Evolutionary conservation across 1,140 invertebrate genomes (phyloP), one percentile per base, ranked within the genome.

Genomic region (Drosophila punjabiensis): DNA sequence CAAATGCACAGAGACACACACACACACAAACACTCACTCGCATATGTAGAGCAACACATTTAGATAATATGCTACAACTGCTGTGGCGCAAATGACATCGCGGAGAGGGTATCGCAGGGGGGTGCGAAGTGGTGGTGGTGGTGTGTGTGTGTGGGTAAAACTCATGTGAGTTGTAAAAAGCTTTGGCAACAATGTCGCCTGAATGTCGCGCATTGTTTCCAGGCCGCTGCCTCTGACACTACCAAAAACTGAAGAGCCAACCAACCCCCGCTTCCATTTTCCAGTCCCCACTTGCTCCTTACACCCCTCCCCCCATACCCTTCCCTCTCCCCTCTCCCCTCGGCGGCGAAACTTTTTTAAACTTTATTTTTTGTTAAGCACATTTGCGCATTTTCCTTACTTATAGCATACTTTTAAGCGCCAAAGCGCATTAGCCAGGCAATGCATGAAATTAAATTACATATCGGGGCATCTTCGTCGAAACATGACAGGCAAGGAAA

Each of bases 51-150:
- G 86, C 85, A 89, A 89, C 86, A 89, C 85, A 89, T 89, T 89
- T 89, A 89, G 85, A 89, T 89, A 89, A 89, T 89, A 89, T 89
- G 85, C 85, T 89, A 89, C 85, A 89, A 89, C 85, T 89, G 85
- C 85, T 89, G 85, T 88, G 86, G 56, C 85, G 32, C 85, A 90
- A 89, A 89, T 90, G 85, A 90, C 84, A 88, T 64, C 48, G 48
- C 28, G 24, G 7, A 16, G 9, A 20, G 7, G 43, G 8, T 20
- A 47, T 41, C 9, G 13, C 3, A 30, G 20, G 33, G 37, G 24
- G 14, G 11, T 37, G 20, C 5, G n/a, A 41, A 0, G 20, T 24
- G 11, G 30, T 2, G 13, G 37, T 37, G 35, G n/a, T 50, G 47
- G 24, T 50, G 47, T 52, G 32, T 14, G 47, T 16, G 33, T 32